Percentiles rank a stretch among this genome's conserved stretches.
phyloP scores from a whole-genome alignment of 2,888 invertebrate genomes.

The Stenurella melanura region DNA sequence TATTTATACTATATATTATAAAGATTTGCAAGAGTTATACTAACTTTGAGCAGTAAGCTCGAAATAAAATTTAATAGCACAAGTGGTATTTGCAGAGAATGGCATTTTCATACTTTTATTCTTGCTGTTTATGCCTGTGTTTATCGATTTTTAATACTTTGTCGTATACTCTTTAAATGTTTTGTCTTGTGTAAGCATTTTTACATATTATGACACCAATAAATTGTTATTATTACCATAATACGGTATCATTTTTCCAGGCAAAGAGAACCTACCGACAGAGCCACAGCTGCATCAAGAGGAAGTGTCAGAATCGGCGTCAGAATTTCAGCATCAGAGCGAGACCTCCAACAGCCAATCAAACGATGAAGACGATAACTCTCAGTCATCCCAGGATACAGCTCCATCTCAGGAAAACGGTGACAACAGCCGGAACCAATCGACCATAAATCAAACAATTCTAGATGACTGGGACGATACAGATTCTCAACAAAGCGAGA shows the following conservation, averaged over 20 bases:
- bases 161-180: too few relatives aligned
- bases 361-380: slow-evolving; percentile 61
- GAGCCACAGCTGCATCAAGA: slow-evolving; percentile 23
- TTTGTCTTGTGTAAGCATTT: too few relatives aligned
- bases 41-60: too few relatives aligned
- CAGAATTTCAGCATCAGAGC: slow-evolving; percentile 32
- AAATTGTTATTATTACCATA: too few relatives aligned
- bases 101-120: too few relatives aligned
- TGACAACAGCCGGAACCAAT: slow-evolving; percentile 36
- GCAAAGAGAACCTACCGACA: neutral
- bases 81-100: too few relatives aligned
- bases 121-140: too few relatives aligned
- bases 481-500: slow-evolving; percentile 71
- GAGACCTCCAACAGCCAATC: slow-evolving; percentile 47
- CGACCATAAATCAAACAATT: slow-evolving; percentile 62
- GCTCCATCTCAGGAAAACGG: slow-evolving; percentile 38
- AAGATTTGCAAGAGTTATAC: too few relatives aligned
- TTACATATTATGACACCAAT: too few relatives aligned
- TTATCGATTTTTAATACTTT: too few relatives aligned
- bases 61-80: too few relatives aligned
- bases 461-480: slow-evolving; percentile 73
- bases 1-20: too few relatives aligned
- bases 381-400: slow-evolving; percentile 60
- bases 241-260: neutral
- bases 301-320: slow-evolving; percentile 17